Conservation (phyloP, 2,888 invertebrate species). For the Cacoxenus indagator region DNA sequence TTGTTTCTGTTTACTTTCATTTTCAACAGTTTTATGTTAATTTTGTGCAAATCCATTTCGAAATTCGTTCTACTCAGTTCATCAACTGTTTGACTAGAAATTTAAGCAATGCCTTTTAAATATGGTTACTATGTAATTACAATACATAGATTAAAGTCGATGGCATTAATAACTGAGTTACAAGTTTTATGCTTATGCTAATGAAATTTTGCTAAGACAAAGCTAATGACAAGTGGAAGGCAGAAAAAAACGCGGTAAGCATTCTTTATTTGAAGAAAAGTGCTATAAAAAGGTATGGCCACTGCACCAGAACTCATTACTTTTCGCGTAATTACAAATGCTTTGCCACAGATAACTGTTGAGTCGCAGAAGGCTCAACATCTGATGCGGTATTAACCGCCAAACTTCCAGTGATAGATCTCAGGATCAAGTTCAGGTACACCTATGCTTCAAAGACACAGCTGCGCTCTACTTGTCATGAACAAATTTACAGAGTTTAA, state of each 20-base stretch:
- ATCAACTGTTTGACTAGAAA: neutral
- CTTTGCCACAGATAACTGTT: too few relatives aligned
- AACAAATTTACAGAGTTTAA: too few relatives aligned
- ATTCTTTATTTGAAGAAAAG: too few relatives aligned
- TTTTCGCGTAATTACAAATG: too few relatives aligned
- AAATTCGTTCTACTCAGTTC: neutral
- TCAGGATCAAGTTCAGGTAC: too few relatives aligned
- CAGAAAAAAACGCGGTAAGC: neutral
- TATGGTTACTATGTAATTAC: neutral
- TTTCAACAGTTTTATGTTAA: conserved; percentile 6
- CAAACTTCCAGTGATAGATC: too few relatives aligned
- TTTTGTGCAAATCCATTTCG: neutral
- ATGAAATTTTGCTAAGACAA: neutral
- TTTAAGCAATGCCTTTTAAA: conserved; percentile 4
- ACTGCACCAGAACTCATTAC: too few relatives aligned
- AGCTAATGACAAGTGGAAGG: neutral
- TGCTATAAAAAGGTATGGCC: too few relatives aligned
- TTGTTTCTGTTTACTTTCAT: neutral
- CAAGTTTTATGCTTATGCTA: neutral
- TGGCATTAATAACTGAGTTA: neutral
- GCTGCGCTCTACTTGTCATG: too few relatives aligned
- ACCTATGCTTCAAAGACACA: too few relatives aligned
- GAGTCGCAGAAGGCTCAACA: too few relatives aligned
- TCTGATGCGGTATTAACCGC: too few relatives aligned
- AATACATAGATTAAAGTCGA: conserved; percentile 10